phyloP scores from a whole-genome alignment of 2,888 invertebrate genomes.

The Acronicta alni region DNA sequence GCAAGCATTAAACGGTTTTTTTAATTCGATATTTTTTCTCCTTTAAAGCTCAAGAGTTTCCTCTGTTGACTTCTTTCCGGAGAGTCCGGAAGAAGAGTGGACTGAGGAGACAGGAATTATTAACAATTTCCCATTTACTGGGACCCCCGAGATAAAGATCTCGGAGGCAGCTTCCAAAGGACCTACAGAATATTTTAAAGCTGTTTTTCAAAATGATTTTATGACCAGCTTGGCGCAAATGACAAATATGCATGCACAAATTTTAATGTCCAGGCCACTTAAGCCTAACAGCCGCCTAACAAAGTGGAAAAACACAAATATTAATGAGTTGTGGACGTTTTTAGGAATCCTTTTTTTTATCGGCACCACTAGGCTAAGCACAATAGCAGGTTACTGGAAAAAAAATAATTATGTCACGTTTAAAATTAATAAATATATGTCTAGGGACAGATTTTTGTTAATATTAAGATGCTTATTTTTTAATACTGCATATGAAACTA shows the following conservation, averaged over 20 bases:
- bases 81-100: slow-evolving; percentile 1
- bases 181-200: background rate
- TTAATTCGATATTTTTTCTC: too few species aligned
- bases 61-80: background rate
- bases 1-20: too few species aligned
- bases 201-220: background rate
- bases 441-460: slow-evolving; percentile 17
- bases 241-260: slow-evolving; percentile 3
- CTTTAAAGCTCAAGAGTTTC: background rate
- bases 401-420: background rate
- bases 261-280: background rate
- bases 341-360: slow-evolving; percentile 7
- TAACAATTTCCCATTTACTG: slow-evolving; percentile 10
- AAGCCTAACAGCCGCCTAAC: slow-evolving; percentile 11
- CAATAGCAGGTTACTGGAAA: background rate
- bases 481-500: background rate
- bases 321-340: background rate
- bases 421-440: slow-evolving; percentile 16
- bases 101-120: background rate
- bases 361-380: slow-evolving; percentile 5
- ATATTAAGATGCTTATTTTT: slow-evolving; percentile 18
- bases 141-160: slow-evolving; percentile 3
- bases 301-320: slow-evolving; percentile 3
- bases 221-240: slow-evolving; percentile 1
- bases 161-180: slow-evolving; percentile 4